Base-by-base conservation (phyloP, 2,797 vertebrate species). In the Denticeps clupeoides region DNA sequence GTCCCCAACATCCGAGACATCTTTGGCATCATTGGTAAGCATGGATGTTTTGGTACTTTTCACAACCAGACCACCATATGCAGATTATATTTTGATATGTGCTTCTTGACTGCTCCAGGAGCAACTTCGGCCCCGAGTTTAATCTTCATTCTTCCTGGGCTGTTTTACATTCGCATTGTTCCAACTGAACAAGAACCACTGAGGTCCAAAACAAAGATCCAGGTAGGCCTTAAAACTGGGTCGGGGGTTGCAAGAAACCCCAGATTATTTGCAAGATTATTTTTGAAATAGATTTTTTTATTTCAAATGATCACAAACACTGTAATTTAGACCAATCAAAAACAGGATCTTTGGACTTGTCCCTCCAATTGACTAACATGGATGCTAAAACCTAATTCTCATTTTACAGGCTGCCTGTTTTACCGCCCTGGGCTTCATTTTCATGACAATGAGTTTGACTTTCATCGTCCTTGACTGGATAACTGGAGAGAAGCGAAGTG, bases 71-170 rank as follows among this genome's bases (percentile, higher is more conserved):
- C n/a, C n/a, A n/a, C n/a, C n/a, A n/a, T n/a, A n/a, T n/a, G n/a
- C n/a, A n/a, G n/a, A n/a, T n/a, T n/a, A n/a, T 32, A 45, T 21
- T 24, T 24, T 1, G 10, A 15, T n/a, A n/a, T n/a, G 22, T 47
- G 12, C 8, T 23, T 35, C 18, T 16, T 7, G 11, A 24, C 10
- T 42, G 56, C 15, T 13, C 33, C 59, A 91, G 89, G 88, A n/a
- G 88, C 86, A 23, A 90, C 87, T 5, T 87, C 87, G 10, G 87
- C 87, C 43, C 89, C 88, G 26, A 84, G 82, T 52, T 72, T 92
- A 61, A 90, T 89, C 72, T 92, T 91, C 65, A 91, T 91, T 61
- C 84, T 91, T 2, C 87, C 89, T 0, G 87, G 88, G 38, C 60
- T 91, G 1, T 90, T 92, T 67, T 91, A 91, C 64, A 80, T 91